These are phyloP conservation scores for Halisarca cf. caerulea DNA, from an alignment of 37 sponge, comb jelly and placozoan species.

Conservation along the genomic window DNA sequence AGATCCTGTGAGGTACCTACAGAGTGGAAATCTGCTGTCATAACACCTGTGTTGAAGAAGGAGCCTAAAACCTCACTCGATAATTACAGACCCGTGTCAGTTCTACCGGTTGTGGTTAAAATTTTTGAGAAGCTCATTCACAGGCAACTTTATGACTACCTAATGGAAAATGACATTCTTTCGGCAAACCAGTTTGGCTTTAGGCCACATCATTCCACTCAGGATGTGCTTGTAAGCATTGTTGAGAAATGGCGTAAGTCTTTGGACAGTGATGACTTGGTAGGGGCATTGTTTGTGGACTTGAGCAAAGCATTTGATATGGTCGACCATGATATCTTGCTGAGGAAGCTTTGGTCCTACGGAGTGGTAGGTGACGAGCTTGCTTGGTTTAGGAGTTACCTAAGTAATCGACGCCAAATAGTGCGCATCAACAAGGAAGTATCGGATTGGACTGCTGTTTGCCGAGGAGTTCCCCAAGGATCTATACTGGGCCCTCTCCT, in stretches of 20 bases:
- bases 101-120: conserved; percentile 16
- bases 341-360: neutral
- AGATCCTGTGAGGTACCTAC: neutral
- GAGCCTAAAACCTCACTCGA: neutral
- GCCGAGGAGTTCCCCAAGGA: conserved; percentile 41
- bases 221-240: conserved; percentile 21
- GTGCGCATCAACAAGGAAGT: neutral
- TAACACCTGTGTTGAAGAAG: conserved; percentile 3
- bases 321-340: neutral
- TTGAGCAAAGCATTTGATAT: conserved; percentile 31
- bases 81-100: conserved; percentile 30
- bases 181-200: conserved; percentile 19
- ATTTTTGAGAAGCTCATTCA: conserved; percentile 15
- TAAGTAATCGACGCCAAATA: neutral
- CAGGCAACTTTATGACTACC: conserved; percentile 16
- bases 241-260: conserved; percentile 10
- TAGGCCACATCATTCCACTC: conserved; percentile 25
- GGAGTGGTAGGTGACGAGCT: neutral
- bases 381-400: conserved; percentile 11
- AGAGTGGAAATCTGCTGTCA: neutral
- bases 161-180: neutral
- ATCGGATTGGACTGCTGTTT: conserved; percentile 12
- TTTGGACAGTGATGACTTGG: neutral
- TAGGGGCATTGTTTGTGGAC: conserved; percentile 11
- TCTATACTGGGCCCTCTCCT: conserved; percentile 42